Percentiles rank a stretch among this genome's conserved stretches.
These are phyloP conservation scores for Gryllus longicercus DNA, from an alignment of 2,888 invertebrate species.

Conservation along the genomic window DNA sequence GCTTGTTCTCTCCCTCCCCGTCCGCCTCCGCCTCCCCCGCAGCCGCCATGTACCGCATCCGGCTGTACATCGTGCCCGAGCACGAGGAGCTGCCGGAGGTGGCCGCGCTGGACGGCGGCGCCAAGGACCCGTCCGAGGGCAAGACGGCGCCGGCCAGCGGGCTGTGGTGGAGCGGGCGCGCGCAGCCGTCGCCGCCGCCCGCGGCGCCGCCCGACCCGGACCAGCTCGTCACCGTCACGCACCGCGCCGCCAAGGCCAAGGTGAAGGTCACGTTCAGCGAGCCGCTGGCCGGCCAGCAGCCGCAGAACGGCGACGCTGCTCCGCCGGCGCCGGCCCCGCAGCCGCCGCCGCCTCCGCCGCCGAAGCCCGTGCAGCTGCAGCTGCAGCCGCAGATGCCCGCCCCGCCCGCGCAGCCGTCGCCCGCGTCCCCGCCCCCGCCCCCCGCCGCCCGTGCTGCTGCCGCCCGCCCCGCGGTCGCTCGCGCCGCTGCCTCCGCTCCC, in stretches of 20 bases:
- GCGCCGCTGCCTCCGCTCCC: too few species aligned
- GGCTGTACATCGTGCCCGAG: constrained; percentile 32
- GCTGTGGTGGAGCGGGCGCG: constrained; percentile 20
- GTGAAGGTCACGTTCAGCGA: constrained; percentile 30
- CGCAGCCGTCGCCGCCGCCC: neutral
- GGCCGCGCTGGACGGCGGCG: neutral
- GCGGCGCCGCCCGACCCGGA: neutral
- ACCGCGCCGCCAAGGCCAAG: constrained; percentile 26
- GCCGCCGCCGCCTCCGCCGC: neutral
- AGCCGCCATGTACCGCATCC: constrained; percentile 29
- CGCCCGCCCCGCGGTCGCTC: too few species aligned
- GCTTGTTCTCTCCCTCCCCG: too few species aligned
- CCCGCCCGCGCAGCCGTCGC: neutral
- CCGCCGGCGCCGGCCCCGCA: neutral
- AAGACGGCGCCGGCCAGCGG: neutral
- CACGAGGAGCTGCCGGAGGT: constrained; percentile 18
- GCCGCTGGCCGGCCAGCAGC: neutral
- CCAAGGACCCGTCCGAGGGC: neutral
- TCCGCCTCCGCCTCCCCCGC: too few species aligned
- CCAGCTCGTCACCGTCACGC: constrained; percentile 28
- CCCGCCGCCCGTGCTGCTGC: neutral
- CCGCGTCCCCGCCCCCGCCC: neutral
- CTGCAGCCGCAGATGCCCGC: neutral
- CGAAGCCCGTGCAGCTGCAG: neutral
- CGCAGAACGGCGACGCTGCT: neutral